Base-by-base conservation (phyloP, 2,113 vertebrate species). In the Carettochelys insculpta region DNA sequence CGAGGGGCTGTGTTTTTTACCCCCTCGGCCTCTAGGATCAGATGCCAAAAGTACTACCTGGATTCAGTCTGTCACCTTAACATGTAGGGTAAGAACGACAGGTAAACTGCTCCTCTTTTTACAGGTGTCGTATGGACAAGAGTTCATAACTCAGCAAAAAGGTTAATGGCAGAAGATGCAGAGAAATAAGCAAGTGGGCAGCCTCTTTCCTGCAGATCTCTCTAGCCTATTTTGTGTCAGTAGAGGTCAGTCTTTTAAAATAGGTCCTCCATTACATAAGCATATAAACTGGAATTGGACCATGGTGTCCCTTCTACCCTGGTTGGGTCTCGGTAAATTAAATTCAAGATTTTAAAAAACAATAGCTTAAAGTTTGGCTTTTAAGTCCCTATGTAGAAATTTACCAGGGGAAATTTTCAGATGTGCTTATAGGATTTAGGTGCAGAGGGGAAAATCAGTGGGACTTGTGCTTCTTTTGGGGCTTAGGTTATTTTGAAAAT, bases 141-240 rank as follows among this genome's bases (percentile, higher is more conserved):
- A 77, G 16, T 75, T 91, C 90, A 52, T 93, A 96, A 95, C 94
- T 95, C 94, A 92, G 17, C 92, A 56, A 73, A 65, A 86, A 92
- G 82, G 86, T 96, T 80, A 65, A 78, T 17, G 9, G 24, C 78
- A 52, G n/a, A 83, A 41, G 1, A 31, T 77, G 76, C 75, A 85
- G 92, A 86, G 11, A 50, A 81, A 38, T 71, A 89, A 94, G 82
- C 41, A 77, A 8, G 19, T 38, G 31, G 86, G 24, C n/a, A 47
- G 5, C 41, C 82, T 73, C 41, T 65, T 71, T 61, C 68, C 65
- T 81, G 65, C 43, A 47, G 48, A 71, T 80, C 6, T 73, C 29
- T 88, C 53, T 34, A 53, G n/a, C 38, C 75, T 77, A 17, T 19
- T 73, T 50, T 48, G 9, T 29, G 16, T 75, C 7, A 7, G 5